Base-by-base conservation (phyloP, 2,888 invertebrate genomes). In the Lissocephala sabroskyi region DNA sequence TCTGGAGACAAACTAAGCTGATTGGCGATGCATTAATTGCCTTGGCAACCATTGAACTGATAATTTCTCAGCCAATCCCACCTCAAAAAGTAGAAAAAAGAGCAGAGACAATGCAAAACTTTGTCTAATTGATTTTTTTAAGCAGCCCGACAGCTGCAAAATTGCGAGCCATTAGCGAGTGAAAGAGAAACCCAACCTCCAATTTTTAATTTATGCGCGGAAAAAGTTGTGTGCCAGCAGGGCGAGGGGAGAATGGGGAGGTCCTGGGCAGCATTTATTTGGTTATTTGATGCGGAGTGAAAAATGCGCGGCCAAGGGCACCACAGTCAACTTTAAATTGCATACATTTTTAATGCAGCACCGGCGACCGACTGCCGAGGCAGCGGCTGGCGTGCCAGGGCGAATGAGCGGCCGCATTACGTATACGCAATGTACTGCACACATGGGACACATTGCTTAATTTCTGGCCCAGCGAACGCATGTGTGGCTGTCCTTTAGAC, bases 271-370 rank as follows among this genome's bases (percentile, higher is more conserved):
- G n/a, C n/a, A n/a, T n/a, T n/a, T n/a, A n/a, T 66, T 51, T 56
- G 28, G 17, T n/a, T 30, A 30, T 30, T 26, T 41, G 9, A 10
- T 30, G 2, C 29, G 9, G 7, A 41, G 14, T 37, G n/a, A 29
- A 48, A 50, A 52, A 46, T 13, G 11, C 33, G 13, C n/a, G 14
- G 2, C 6, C 7, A 11, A 17, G 23, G 16, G 29, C 43, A 35
- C 30, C 30, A 44, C 51, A 41, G 23, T 53, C 50, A 59, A 71
- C 67, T 65, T 70, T 68, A 67, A 67, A 76, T 74, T 73, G 73
- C 78, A 76, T 77, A 65, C 70, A 77, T 76, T 61, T 77, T 76
- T 76, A 76, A 76, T 76, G 73, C 76, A 68, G 46, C 65, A 51
- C 51, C 49, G 49, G 52, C 52, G 10, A 49, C n/a, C n/a, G n/a